Conservation (phyloP, 2,113 vertebrate genomes). For the Pluvialis apricaria region DNA sequence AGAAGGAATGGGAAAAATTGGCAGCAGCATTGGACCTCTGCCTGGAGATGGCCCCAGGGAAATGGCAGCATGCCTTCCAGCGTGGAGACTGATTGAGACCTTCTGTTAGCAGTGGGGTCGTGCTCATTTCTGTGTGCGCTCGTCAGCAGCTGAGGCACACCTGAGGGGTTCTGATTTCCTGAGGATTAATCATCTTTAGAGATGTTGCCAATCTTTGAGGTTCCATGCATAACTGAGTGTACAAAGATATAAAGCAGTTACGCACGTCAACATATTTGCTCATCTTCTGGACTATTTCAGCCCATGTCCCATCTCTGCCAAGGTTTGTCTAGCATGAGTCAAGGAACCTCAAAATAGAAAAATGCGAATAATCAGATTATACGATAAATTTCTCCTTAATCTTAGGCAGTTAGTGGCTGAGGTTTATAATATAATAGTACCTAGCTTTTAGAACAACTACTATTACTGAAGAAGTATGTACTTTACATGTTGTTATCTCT, state of each 20-base stretch:
- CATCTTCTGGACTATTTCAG: background rate
- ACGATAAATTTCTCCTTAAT: background rate
- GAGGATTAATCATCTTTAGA: background rate
- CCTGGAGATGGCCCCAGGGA: background rate
- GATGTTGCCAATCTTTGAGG: background rate
- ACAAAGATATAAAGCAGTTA: background rate
- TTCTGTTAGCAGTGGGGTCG: background rate
- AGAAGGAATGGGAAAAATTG: background rate
- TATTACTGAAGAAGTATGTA: background rate
- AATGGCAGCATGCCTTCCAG: background rate
- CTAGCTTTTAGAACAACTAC: background rate
- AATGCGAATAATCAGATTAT: background rate
- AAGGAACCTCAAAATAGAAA: background rate
- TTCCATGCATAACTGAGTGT: background rate
- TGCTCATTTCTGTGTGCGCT: fast-evolving
- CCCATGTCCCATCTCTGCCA: background rate
- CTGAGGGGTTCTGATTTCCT: background rate
- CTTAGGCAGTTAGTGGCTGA: background rate
- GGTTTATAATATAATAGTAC: background rate
- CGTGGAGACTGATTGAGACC: background rate
- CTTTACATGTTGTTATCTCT: background rate
- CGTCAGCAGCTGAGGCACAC: background rate
- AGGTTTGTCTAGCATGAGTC: background rate
- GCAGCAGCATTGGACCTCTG: background rate
- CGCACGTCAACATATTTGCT: fast-evolving